Base-by-base conservation (phyloP, 64 coral and sea anemone species). In the Stylophora pistillata region DNA sequence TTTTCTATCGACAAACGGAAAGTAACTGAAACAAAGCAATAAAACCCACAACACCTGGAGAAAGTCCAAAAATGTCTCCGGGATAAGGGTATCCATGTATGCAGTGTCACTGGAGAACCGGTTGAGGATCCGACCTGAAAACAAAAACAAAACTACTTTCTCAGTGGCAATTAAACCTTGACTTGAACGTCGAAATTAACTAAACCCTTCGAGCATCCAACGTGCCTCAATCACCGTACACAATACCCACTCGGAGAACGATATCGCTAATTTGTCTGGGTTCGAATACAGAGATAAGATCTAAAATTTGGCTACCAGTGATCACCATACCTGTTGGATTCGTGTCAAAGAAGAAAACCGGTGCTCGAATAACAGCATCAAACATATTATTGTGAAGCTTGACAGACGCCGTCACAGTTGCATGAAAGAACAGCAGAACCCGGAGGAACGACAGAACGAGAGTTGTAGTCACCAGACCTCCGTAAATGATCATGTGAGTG, bases 41-140 rank as follows among this genome's bases (percentile, higher is more conserved):
- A 47, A 47, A 47, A 47, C 37, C 7, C 37, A 47, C 3, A 83
- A 90, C 58, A 98, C 96, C 77, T 95, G 92, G 17, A 94, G 53
- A 14, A 94, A 94, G 14, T 98, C 96, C 15, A 87, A 92, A 61
- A 98, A 95, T 32, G 93, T 92, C 21, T 88, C 78, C n/a, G 96
- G 96, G 77, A 98, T 86, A 23, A 89, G 58, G 30, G 86, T 93
- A 74, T 98, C 96, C 89, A 95, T 98, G 80, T 89, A 94, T 0
- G 93, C 93, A 92, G 94, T 84, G 71, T 98, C 96, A 65, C 91
- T 94, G 26, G 93, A 92, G 55, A 98, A 98, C 30, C 93, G 89
- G 73, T 94, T 98, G 3, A 95, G 78, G 28, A 98, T 92, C 27
- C 92, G 89, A 69, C 96, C 96, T 98, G 74, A 56, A 86, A 32